Evolutionary conservation across 1,140 invertebrate species (phyloP).

Genomic region (Saccostrea echinata): DNA sequence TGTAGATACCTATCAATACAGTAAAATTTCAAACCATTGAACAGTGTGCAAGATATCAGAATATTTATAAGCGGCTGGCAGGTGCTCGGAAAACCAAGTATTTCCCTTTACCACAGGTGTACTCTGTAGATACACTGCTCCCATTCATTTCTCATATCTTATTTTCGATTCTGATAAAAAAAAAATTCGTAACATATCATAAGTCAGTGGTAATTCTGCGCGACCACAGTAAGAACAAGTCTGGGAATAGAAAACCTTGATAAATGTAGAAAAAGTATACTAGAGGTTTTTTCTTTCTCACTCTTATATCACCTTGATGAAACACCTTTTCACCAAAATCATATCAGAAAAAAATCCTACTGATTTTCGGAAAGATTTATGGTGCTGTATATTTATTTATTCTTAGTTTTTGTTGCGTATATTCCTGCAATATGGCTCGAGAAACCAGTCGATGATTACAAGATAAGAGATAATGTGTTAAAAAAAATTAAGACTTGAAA

Average conservation of each 20-base stretch:
- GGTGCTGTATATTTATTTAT: neutral
- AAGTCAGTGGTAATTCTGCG: neutral
- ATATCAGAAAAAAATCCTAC: slow-evolving; percentile 14
- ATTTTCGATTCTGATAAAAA: neutral
- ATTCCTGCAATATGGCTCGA: neutral
- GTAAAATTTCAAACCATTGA: neutral
- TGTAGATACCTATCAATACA: slow-evolving; percentile 4
- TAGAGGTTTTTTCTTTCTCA: neutral
- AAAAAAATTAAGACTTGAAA: neutral
- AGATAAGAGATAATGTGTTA: neutral
- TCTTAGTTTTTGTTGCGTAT: neutral
- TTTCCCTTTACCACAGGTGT: neutral
- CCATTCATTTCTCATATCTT: neutral
- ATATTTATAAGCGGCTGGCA: neutral
- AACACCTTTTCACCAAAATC: slow-evolving; percentile 2
- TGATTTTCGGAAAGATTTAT: slow-evolving; percentile 14
- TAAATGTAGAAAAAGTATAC: neutral
- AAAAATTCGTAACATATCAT: neutral
- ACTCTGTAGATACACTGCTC: neutral
- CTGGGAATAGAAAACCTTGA: neutral
- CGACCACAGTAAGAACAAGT: neutral
- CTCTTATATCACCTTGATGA: slow-evolving; percentile 17
- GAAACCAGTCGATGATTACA: neutral
- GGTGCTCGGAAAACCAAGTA: neutral
- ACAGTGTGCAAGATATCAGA: neutral